Base-by-base conservation (phyloP, 2,113 vertebrate genomes). In the Lamprologus sp. region DNA sequence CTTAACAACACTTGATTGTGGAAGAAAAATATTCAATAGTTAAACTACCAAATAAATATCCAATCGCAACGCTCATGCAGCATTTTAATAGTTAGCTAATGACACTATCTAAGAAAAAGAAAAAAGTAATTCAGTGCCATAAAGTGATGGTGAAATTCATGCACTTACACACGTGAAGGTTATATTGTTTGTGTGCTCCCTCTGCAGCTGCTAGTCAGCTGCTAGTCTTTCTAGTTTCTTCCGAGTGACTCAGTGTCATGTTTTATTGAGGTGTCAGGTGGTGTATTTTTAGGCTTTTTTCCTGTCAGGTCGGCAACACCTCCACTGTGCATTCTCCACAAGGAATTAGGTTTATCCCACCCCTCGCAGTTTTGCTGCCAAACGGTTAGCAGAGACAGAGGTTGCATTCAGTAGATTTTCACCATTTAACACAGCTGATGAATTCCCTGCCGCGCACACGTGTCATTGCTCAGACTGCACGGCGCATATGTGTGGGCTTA, bases 131-230 rank as follows among this genome's bases (percentile, higher is more conserved):
- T 84, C 77, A 42, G 93, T 94, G 92, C 93, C 94, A 93, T 93
- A 90, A 79, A 56, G 12, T 79, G 19, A 84, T 86, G 26, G 81
- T 88, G 19, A 63, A 82, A 83, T 68, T 31, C 68, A 91, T 85
- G 88, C 91, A 90, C 89, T 90, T 93, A 85, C 47, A 82, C 73
- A 86, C 81, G 86, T 84, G 84, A 93, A 89, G 88, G 86, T 80
- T 54, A 80, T 11, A 68, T 88, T 56, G 53, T 88, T 60, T 81
- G 28, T 42, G 60, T 23, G 21, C 35, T 33, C 35, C 23, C 9
- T 81, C 54, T 89, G 75, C 85, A 82, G 87, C 82, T 90, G 45
- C 84, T 84, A 65, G 83, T 83, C 85, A 82, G 87, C 82, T 90
- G 45, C 84, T 84, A 65, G 83, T 83, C 81, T 56, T 68, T 81